Percentiles rank a stretch among this genome's conserved stretches.
These are phyloP conservation scores for Fistularia tabacaria DNA, from an alignment of 2,797 vertebrate genomes.

Conservation along the genomic window DNA sequence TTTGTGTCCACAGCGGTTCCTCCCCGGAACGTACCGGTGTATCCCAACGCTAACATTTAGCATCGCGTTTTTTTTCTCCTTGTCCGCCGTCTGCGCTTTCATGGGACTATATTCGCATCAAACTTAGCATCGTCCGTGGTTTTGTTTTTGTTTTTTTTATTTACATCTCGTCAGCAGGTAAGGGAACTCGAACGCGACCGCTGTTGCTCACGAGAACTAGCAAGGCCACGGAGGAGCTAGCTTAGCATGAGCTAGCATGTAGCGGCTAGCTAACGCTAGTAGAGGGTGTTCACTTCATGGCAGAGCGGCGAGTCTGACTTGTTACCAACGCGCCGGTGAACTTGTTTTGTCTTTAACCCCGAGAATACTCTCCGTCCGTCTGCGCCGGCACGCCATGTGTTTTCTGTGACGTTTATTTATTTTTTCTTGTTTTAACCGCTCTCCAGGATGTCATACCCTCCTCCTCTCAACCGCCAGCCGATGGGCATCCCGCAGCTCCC, in stretches of 20 bases:
- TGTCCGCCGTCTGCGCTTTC: constrained; percentile 14
- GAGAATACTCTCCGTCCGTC: neutral
- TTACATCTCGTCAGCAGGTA: constrained; percentile 40
- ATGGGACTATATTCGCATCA: constrained; percentile 23
- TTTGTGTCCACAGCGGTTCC: constrained; percentile 34
- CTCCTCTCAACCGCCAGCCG: constrained; percentile 93
- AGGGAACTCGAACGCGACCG: constrained; percentile 42
- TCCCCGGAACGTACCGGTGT: constrained; percentile 29
- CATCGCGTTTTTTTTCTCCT: constrained; percentile 4
- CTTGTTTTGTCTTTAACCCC: neutral
- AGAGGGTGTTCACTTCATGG: too few relatives aligned
- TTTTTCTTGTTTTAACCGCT: constrained; percentile 1
- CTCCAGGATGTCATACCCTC: constrained; percentile 92
- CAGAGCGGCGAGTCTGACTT: too few relatives aligned
- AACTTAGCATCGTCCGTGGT: neutral
- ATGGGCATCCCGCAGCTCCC: constrained; percentile 82
- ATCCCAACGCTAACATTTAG: constrained; percentile 6
- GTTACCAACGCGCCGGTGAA: neutral
- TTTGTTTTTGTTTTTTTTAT: constrained; percentile 16
- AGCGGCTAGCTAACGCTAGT: neutral
- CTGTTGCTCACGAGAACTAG: constrained; percentile 41
- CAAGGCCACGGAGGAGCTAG: constrained; percentile 42
- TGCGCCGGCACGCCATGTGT: too few relatives aligned
- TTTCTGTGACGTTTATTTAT: too few relatives aligned
- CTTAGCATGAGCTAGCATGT: constrained; percentile 37